Conservation (phyloP, 1,140 invertebrate genomes). For the Bombus pascuorum region DNA sequence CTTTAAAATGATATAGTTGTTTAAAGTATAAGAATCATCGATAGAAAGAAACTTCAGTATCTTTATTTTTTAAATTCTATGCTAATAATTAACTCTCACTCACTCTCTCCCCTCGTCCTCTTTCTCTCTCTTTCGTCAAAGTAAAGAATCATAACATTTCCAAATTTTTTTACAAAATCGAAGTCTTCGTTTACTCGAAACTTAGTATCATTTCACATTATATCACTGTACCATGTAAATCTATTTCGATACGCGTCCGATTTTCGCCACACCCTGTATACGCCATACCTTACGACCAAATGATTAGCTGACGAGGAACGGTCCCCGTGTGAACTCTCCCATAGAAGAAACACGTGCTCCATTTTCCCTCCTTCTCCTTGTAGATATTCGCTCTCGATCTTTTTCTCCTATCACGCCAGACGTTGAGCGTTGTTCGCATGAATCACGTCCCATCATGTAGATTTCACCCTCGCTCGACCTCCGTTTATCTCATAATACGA, state of each 20-base stretch:
- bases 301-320: conserved; percentile 71
- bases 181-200: too few species aligned
- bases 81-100: too few species aligned
- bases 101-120: too few species aligned
- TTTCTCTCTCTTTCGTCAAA: too few species aligned
- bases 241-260: neutral
- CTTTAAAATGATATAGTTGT: too few species aligned
- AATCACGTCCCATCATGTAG: conserved; percentile 46
- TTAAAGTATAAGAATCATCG: too few species aligned
- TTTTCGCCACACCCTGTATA: neutral
- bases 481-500: conserved; percentile 48
- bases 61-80: too few species aligned
- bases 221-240: neutral
- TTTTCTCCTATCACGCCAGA: conserved; percentile 38
- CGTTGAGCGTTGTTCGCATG: conserved; percentile 50
- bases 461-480: conserved; percentile 30
- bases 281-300: conserved; percentile 48
- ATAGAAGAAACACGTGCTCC: conserved; percentile 76
- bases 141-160: too few species aligned
- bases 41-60: too few species aligned
- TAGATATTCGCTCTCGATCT: conserved; percentile 24
- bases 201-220: too few species aligned
- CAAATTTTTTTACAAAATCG: too few species aligned
- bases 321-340: conserved; percentile 77
- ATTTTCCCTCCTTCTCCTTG: conserved; percentile 53